Evolutionary conservation across 2,113 vertebrate genomes (phyloP).

Genomic region (Gymnarchus niloticus): DNA sequence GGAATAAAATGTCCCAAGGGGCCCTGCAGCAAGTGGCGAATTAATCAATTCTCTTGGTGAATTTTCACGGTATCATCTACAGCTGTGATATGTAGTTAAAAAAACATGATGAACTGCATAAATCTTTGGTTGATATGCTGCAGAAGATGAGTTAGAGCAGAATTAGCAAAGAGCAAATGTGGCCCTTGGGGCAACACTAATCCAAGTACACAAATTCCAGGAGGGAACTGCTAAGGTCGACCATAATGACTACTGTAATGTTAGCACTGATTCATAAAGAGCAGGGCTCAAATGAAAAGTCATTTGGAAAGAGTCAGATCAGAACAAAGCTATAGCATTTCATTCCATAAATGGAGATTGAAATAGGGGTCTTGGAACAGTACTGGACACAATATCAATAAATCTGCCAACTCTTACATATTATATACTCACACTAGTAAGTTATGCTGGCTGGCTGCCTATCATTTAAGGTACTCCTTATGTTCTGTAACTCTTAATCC

Average conservation of each 20-base stretch:
- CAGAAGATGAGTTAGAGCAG: not conserved
- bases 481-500: not conserved
- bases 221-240: not conserved
- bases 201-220: not conserved
- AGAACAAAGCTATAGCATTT: not conserved
- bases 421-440: not conserved
- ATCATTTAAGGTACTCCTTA: not conserved
- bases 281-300: not conserved
- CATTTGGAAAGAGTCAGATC: not conserved
- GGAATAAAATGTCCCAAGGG: not conserved
- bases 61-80: not conserved
- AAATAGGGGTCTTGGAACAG: not conserved
- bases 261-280: slow-evolving; percentile 2
- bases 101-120: not conserved
- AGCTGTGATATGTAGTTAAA: not conserved
- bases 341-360: not conserved
- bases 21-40: not conserved
- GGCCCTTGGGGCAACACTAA: not conserved
- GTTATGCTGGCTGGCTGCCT: not conserved
- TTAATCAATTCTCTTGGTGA: not conserved
- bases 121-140: not conserved
- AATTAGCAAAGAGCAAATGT: slow-evolving; percentile 5
- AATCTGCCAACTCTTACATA: slow-evolving; percentile 8
- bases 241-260: slow-evolving; percentile 1
- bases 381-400: not conserved